phyloP scores from a whole-genome alignment of 2,797 vertebrate genomes.

The Natrix natrix region DNA sequence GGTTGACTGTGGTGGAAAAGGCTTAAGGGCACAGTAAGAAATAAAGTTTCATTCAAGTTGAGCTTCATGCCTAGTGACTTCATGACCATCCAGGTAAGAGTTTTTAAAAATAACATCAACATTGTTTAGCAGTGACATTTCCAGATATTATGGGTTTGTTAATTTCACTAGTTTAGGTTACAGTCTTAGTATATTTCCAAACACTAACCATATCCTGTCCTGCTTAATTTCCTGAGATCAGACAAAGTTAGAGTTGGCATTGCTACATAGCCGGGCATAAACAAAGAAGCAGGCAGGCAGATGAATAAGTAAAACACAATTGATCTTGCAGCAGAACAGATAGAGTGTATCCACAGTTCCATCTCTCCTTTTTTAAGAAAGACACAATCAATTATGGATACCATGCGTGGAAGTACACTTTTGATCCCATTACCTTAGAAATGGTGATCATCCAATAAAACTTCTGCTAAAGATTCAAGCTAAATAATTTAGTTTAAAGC shows the following conservation, averaged over 20 bases:
- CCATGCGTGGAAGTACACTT: background rate
- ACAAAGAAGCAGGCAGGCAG: background rate
- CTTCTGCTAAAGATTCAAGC: background rate
- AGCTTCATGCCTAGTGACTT: background rate
- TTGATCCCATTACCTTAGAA: background rate
- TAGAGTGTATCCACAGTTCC: background rate
- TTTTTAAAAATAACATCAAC: background rate
- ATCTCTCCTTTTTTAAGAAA: background rate
- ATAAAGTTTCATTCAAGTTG: background rate
- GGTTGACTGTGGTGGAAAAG: background rate
- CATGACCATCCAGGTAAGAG: background rate
- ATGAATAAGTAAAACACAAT: background rate
- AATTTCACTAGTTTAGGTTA: background rate
- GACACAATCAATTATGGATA: background rate
- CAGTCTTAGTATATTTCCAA: background rate
- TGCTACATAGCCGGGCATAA: background rate
- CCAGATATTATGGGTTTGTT: background rate
- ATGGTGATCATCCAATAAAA: background rate
- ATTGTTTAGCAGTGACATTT: background rate
- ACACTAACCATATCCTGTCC: background rate
- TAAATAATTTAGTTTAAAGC: background rate
- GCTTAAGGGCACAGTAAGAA: background rate
- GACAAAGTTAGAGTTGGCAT: background rate
- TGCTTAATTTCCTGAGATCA: background rate
- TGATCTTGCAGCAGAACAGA: background rate